Percentiles rank a stretch among this genome's conserved stretches.
phyloP scores from a whole-genome alignment of 2,113 vertebrate species.

The Narcine bancroftii region DNA sequence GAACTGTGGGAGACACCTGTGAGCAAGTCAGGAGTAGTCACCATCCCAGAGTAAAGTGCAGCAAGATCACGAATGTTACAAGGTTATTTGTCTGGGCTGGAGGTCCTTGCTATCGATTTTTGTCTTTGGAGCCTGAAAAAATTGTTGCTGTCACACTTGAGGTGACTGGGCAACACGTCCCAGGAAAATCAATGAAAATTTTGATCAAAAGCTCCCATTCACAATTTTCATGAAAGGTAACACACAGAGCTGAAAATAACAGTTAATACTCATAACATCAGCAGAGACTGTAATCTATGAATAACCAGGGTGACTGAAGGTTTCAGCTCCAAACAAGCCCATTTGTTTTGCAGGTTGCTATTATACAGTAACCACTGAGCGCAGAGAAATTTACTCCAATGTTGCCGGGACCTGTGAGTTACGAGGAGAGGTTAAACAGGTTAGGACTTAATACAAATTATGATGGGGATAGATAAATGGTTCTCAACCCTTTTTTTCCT shows the following conservation, averaged over 20 bases:
- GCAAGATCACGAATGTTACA: not conserved
- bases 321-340: too few relatives aligned
- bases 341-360: not conserved
- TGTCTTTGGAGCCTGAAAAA: not conserved
- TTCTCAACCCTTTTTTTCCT: too few relatives aligned
- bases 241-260: not conserved
- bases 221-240: not conserved
- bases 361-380: not conserved
- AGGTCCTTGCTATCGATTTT: slow-evolving; percentile 9
- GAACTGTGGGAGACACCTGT: too few relatives aligned
- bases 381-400: too few relatives aligned
- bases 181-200: slow-evolving; percentile 33
- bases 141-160: not conserved
- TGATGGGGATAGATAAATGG: too few relatives aligned
- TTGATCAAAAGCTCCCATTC: slow-evolving; percentile 18
- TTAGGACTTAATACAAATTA: too few relatives aligned
- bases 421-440: too few relatives aligned
- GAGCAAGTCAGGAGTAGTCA: not conserved
- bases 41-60: not conserved
- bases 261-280: not conserved
- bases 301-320: not conserved
- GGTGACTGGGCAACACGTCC: not conserved
- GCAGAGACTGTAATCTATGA: not conserved
- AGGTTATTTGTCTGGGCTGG: not conserved
- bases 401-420: too few relatives aligned